Evolutionary conservation across 2,888 invertebrate genomes (phyloP).

Genomic region (Pocota personata): DNA sequence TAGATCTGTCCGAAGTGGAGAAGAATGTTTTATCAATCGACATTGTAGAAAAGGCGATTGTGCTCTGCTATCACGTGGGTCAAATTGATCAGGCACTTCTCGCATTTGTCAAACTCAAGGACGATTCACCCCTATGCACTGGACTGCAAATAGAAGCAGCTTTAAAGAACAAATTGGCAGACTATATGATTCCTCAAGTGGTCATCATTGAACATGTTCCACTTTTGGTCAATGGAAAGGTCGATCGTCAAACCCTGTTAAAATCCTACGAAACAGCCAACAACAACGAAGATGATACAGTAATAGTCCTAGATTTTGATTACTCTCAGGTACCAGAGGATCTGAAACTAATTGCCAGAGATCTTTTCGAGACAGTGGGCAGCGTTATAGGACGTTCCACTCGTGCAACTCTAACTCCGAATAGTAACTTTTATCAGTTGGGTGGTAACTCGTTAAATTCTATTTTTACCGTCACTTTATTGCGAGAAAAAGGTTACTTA

Average conservation of each 20-base stretch:
- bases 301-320: constrained; percentile 86
- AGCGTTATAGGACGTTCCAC: constrained; percentile 87
- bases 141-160: constrained; percentile 87
- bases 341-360: constrained; percentile 86
- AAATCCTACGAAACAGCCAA: constrained; percentile 89
- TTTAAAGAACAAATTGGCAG: constrained; percentile 86
- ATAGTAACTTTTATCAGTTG: constrained; percentile 91
- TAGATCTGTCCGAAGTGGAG: constrained; percentile 93
- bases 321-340: constrained; percentile 86
- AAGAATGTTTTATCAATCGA: constrained; percentile 86
- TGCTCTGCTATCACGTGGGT: constrained; percentile 91
- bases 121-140: constrained; percentile 82
- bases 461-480: constrained; percentile 90
- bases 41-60: constrained; percentile 89
- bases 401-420: constrained; percentile 85
- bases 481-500: constrained; percentile 90
- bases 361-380: constrained; percentile 90
- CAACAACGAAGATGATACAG: constrained; percentile 83
- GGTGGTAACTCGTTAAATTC: constrained; percentile 95
- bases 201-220: constrained; percentile 90
- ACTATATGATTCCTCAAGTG: constrained; percentile 92
- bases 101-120: constrained; percentile 86
- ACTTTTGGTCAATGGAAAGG: constrained; percentile 93
- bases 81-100: constrained; percentile 88
- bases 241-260: constrained; percentile 90